Evolutionary conservation across 53 echinoderm and acorn worm genomes (phyloP).

Genomic region (Hippasteria phrygiana): DNA sequence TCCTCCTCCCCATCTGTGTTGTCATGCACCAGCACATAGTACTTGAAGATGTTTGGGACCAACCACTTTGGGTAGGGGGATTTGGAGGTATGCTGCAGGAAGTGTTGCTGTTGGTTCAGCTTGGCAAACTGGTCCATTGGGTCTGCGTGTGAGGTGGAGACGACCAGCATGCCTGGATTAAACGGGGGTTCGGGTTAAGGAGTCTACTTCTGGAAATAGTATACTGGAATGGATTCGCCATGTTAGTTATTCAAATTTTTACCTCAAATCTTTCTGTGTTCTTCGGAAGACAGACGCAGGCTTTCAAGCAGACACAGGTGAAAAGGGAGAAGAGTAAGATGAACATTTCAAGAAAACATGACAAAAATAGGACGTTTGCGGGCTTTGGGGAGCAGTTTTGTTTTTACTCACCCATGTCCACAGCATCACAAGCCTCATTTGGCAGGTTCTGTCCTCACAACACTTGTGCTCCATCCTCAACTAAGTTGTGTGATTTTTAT

Average conservation of each 20-base stretch:
- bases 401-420: too few species aligned
- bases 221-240: not conserved
- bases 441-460: too few species aligned
- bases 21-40: conserved; percentile 95
- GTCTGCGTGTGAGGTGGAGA: conserved; percentile 88
- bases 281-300: too few species aligned
- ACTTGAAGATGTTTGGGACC: conserved; percentile 97
- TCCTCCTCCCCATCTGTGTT: conserved; percentile 99
- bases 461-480: too few species aligned
- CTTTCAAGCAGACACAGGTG: too few species aligned
- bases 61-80: conserved; percentile 91
- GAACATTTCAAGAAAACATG: too few species aligned
- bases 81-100: conserved; percentile 86
- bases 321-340: too few species aligned
- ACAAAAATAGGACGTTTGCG: too few species aligned
- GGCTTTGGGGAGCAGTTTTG: too few species aligned
- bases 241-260: not conserved
- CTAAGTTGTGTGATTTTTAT: too few species aligned
- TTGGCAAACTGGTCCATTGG: conserved; percentile 98
- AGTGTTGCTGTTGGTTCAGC: conserved; percentile 94
- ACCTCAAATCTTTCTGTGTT: not conserved
- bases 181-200: not conserved
- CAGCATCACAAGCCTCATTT: too few species aligned
- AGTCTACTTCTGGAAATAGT: not conserved
- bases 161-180: conserved; percentile 91